phyloP scores from a whole-genome alignment of 1,140 invertebrate species.

The Zophobas atratus region DNA sequence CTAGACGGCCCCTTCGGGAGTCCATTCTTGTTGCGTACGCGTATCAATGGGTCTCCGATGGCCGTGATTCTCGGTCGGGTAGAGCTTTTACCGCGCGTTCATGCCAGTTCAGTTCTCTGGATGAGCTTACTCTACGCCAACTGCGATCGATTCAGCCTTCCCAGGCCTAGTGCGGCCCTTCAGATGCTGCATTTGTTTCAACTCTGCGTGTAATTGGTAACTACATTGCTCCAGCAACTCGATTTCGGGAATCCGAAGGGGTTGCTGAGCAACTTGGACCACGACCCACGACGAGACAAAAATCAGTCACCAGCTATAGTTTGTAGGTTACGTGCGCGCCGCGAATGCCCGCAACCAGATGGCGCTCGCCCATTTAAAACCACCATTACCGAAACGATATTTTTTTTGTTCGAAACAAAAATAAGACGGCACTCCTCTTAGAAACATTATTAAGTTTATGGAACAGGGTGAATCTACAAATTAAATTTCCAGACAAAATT shows the following conservation, averaged over 20 bases:
- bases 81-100: constrained; percentile 47
- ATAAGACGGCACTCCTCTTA: too few relatives aligned
- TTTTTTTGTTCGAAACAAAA: too few relatives aligned
- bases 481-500: too few relatives aligned
- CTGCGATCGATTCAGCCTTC: constrained; percentile 57
- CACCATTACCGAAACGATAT: too few relatives aligned
- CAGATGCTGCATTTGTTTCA: constrained; percentile 42
- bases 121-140: constrained; percentile 48
- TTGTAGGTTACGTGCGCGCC: too few relatives aligned
- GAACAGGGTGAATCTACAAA: too few relatives aligned
- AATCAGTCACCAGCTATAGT: too few relatives aligned
- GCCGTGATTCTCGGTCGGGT: constrained; percentile 45
- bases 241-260: constrained; percentile 7
- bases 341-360: too few relatives aligned
- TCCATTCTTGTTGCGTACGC: constrained; percentile 18
- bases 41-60: constrained; percentile 35
- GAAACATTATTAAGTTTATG: too few relatives aligned
- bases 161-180: constrained; percentile 54
- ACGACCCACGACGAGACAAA: too few relatives aligned
- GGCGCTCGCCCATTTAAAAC: too few relatives aligned
- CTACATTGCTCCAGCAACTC: constrained; percentile 29
- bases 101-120: constrained; percentile 53
- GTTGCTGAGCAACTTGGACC: neutral
- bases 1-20: neutral
- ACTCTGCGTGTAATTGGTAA: constrained; percentile 35